phyloP scores from a whole-genome alignment of 2,888 invertebrate genomes.

The Drymonia ruficornis region DNA sequence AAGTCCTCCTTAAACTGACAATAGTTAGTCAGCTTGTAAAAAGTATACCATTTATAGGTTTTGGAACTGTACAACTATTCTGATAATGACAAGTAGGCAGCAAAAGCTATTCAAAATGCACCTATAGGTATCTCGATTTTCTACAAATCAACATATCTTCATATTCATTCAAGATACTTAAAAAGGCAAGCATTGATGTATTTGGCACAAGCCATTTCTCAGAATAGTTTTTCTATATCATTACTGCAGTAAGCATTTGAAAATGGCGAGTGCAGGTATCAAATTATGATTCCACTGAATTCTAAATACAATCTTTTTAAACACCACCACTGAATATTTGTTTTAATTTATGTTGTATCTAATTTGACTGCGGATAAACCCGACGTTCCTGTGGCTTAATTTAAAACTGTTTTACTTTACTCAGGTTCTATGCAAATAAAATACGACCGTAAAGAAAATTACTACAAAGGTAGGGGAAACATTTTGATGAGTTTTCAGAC shows the following conservation, averaged over 20 bases:
- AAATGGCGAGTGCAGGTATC: background rate
- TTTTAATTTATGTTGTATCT: conserved; percentile 38
- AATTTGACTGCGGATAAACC: conserved; percentile 32
- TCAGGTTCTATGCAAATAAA: conserved; percentile 39
- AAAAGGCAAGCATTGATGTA: too few species aligned
- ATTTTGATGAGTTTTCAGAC: conserved; percentile 43
- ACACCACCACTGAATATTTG: conserved; percentile 14
- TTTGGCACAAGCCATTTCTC: too few species aligned
- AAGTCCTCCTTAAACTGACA: background rate
- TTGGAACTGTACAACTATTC: too few species aligned
- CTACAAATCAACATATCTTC: too few species aligned
- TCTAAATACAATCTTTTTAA: conserved; percentile 15
- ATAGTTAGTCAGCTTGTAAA: background rate
- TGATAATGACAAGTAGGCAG: too few species aligned
- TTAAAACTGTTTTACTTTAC: conserved; percentile 44
- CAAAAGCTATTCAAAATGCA: too few species aligned
- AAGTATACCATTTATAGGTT: background rate
- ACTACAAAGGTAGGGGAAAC: conserved; percentile 24
- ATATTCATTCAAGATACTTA: too few species aligned
- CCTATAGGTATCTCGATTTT: too few species aligned
- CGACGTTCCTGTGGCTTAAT: conserved; percentile 40
- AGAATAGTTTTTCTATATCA: too few species aligned
- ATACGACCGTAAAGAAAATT: conserved; percentile 33
- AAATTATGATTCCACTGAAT: conserved; percentile 7
- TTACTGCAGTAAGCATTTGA: background rate